These are phyloP conservation scores for Phrixothrix hirtus DNA, from an alignment of 2,888 invertebrate genomes.

Conservation along the genomic window DNA sequence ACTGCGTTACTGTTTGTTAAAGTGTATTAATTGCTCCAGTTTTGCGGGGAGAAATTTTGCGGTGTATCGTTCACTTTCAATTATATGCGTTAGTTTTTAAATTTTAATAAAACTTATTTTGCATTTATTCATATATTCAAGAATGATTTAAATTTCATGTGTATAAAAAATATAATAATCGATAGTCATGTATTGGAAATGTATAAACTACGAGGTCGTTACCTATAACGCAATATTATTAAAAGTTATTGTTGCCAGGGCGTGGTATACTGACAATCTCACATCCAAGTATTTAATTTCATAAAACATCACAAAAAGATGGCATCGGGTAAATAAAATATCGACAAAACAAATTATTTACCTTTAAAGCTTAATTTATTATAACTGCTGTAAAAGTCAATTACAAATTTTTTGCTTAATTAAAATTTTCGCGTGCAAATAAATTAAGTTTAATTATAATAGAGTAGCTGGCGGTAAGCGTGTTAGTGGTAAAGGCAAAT, in stretches of 20 bases:
- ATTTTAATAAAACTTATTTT: no score
- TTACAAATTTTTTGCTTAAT: conserved; percentile 1
- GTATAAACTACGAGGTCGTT: conserved; percentile 27
- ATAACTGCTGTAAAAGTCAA: not conserved
- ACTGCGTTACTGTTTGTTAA: no score
- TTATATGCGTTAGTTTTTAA: no score
- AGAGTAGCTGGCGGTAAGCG: conserved; percentile 20
- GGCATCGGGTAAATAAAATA: conserved; percentile 3
- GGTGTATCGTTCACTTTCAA: no score
- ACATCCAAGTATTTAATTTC: conserved; percentile 12
- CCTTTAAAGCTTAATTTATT: not conserved
- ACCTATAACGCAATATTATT: conserved; percentile 26
- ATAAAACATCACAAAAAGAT: conserved; percentile 20
- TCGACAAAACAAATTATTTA: conserved; percentile 6
- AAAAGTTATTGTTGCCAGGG: conserved; percentile 24
- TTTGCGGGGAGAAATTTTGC: no score
- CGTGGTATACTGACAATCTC: conserved; percentile 26
- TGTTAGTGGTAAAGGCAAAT: conserved; percentile 23
- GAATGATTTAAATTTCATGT: no score
- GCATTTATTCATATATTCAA: no score
- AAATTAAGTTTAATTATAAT: conserved; percentile 16
- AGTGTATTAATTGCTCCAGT: no score
- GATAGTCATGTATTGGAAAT: conserved; percentile 18
- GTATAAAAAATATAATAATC: no score
- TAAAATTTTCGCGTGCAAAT: conserved; percentile 5